Percentiles rank a stretch among this genome's conserved stretches.
phyloP scores from a whole-genome alignment of 2,113 vertebrate species.

The Myodes glareolus region DNA sequence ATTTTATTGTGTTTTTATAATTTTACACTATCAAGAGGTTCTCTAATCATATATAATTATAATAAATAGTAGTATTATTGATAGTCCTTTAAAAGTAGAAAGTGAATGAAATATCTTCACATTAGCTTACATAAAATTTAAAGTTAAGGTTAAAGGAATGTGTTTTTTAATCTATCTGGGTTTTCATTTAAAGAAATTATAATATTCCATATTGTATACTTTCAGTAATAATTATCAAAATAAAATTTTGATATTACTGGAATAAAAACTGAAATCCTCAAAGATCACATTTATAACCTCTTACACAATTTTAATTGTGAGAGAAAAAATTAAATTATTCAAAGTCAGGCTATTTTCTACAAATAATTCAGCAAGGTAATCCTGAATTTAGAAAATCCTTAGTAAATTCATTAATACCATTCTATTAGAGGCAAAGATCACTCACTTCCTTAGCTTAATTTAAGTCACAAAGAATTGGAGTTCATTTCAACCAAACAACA shows the following conservation, averaged over 20 bases:
- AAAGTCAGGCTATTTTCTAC: not conserved
- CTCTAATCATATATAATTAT: not conserved
- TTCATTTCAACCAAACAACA: not conserved
- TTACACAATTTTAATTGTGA: not conserved
- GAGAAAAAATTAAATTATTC: constrained; percentile 31
- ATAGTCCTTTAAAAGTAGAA: not conserved
- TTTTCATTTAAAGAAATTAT: not conserved
- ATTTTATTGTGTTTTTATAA: not conserved
- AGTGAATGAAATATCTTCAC: not conserved
- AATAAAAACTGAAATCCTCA: not conserved
- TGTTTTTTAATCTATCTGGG: not conserved
- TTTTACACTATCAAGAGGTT: not conserved
- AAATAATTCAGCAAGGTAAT: constrained; percentile 25
- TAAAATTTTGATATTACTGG: not conserved
- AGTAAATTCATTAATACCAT: constrained; percentile 7
- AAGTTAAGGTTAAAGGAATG: constrained; percentile 24
- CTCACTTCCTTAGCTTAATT: constrained; percentile 19
- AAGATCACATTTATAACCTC: not conserved
- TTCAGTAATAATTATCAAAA: not conserved
- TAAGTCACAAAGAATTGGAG: not conserved
- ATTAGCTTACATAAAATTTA: not conserved
- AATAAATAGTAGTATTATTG: not conserved
- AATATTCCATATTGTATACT: not conserved
- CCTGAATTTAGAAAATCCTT: not conserved
- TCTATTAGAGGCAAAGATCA: not conserved